phyloP scores from a whole-genome alignment of 2,113 vertebrate species.

The Xiphias gladius region DNA sequence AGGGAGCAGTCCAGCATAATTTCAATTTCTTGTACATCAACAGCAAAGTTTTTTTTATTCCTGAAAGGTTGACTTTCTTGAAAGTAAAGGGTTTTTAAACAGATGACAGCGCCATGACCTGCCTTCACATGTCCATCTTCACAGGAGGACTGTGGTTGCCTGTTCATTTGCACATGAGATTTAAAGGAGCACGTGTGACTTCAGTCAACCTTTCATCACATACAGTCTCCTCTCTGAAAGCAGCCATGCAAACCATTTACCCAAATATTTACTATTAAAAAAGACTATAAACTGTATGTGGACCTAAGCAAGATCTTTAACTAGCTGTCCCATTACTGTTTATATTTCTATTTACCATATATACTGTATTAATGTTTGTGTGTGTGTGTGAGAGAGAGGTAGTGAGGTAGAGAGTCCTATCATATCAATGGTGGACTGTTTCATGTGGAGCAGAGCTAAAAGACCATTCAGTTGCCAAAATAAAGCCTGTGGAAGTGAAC shows the following conservation, averaged over 20 bases:
- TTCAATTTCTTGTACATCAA: slow-evolving; percentile 1
- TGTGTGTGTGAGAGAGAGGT: slow-evolving; percentile 30
- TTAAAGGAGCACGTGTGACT: slow-evolving; percentile 46
- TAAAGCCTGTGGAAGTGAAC: slow-evolving; percentile 69
- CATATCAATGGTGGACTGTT: slow-evolving; percentile 81
- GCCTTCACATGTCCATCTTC: slow-evolving; percentile 36
- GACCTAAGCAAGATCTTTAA: slow-evolving; percentile 63
- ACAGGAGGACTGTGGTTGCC: slow-evolving; percentile 49
- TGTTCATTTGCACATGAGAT: slow-evolving; percentile 58
- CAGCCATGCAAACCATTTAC: slow-evolving; percentile 63
- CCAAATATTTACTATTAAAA: slow-evolving; percentile 80
- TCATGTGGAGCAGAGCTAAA: slow-evolving; percentile 59
- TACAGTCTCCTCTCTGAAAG: slow-evolving; percentile 60
- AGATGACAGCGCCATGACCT: slow-evolving; percentile 7
- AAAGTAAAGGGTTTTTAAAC: neutral
- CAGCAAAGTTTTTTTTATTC: slow-evolving; percentile 7
- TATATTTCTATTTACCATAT: slow-evolving; percentile 62
- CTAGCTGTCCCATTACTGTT: slow-evolving; percentile 59
- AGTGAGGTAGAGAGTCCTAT: slow-evolving; percentile 55
- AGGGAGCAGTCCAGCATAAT: neutral
- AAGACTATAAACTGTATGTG: slow-evolving; percentile 64
- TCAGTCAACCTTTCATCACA: slow-evolving; percentile 70
- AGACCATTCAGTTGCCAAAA: slow-evolving; percentile 79
- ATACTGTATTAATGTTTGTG: slow-evolving; percentile 64
- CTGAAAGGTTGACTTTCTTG: slow-evolving; percentile 26